Conservation (phyloP, 2,113 vertebrate species). For the Phoenicopterus ruber region DNA sequence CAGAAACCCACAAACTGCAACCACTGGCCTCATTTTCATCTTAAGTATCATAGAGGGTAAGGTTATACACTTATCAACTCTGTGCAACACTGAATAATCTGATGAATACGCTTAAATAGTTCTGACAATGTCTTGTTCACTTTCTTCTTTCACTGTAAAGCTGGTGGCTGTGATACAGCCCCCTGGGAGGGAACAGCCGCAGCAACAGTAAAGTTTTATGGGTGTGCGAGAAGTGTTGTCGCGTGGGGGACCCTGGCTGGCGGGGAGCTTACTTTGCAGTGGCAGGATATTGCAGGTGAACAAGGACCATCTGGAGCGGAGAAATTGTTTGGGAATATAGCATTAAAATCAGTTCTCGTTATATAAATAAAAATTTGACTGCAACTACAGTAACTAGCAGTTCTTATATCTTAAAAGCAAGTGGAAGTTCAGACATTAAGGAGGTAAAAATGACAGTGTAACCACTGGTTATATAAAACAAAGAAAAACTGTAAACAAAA, state of each 20-base stretch:
- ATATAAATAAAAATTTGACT: not conserved
- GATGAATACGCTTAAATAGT: not conserved
- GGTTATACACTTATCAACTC: not conserved
- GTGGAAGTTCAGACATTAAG: not conserved
- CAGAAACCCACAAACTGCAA: not conserved
- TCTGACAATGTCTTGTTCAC: not conserved
- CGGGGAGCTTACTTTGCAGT: not conserved
- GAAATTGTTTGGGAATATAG: not conserved
- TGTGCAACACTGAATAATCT: not conserved
- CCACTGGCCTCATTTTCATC: not conserved
- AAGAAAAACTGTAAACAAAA: not conserved
- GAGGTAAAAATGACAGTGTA: not conserved
- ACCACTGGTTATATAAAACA: not conserved
- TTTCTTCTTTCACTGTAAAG: not conserved
- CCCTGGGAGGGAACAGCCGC: not conserved
- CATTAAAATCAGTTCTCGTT: not conserved
- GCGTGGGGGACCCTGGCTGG: not conserved
- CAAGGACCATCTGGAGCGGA: not conserved
- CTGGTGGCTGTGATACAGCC: not conserved
- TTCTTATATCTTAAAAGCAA: not conserved
- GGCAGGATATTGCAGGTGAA: not conserved
- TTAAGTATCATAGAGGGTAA: not conserved
- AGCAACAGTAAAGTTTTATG: not conserved
- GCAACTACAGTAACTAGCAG: not conserved
- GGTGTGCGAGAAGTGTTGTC: not conserved